Evolutionary conservation across 2,113 vertebrate genomes (phyloP).

Genomic region (Lamprotornis superbus): DNA sequence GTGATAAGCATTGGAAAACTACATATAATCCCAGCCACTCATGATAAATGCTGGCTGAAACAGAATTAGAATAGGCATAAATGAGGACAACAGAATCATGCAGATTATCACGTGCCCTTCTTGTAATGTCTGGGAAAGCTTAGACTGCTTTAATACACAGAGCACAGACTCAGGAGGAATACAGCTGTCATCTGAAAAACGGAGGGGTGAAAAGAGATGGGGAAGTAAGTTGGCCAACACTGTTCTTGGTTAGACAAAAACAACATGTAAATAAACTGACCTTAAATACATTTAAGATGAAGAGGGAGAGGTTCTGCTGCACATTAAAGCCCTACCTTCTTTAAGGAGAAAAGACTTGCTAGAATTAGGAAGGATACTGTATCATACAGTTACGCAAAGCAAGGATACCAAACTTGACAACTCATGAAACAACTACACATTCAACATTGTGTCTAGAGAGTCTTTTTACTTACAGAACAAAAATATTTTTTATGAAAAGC

Average conservation of each 20-base stretch:
- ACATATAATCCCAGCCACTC: background rate
- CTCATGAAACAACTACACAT: background rate
- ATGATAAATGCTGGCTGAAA: background rate
- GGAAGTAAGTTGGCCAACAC: background rate
- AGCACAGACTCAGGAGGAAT: background rate
- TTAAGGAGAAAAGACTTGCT: conserved; percentile 8
- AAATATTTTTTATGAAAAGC: background rate
- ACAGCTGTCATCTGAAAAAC: background rate
- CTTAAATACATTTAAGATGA: conserved; percentile 1
- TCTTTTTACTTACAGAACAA: background rate
- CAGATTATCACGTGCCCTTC: background rate
- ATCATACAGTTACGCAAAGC: background rate
- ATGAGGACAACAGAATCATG: background rate
- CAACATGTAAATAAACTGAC: background rate
- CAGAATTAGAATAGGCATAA: background rate
- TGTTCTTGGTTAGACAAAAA: background rate
- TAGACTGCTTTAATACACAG: background rate
- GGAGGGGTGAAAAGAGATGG: background rate
- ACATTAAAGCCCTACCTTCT: conserved; percentile 25
- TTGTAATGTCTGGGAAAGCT: background rate
- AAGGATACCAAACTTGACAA: background rate
- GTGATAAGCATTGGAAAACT: background rate
- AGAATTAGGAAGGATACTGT: background rate
- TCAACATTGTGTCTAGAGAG: fast-evolving
- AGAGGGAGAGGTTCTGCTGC: background rate